Evolutionary conservation across 2,888 invertebrate species (phyloP).

Genomic region (Phengaris alcon): DNA sequence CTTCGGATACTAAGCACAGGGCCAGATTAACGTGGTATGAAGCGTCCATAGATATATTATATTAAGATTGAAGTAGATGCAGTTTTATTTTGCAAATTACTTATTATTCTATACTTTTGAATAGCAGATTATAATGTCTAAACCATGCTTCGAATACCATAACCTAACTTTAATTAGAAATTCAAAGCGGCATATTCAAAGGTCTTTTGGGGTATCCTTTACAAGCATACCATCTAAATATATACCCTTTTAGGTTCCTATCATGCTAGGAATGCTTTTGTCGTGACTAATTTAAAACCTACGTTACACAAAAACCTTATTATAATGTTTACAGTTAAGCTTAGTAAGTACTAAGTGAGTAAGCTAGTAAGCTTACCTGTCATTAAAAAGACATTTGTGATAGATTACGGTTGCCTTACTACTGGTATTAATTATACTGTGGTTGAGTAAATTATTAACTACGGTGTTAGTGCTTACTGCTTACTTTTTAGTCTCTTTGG

Average conservation of each 20-base stretch:
- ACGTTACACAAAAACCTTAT: neutral
- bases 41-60: too few relatives aligned
- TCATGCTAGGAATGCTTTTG: slow-evolving; percentile 6
- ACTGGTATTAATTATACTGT: neutral
- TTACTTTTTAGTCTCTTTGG: neutral
- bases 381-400: slow-evolving; percentile 16
- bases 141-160: too few relatives aligned
- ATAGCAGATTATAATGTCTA: too few relatives aligned
- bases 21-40: too few relatives aligned
- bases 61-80: too few relatives aligned
- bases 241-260: neutral
- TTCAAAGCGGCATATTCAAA: neutral
- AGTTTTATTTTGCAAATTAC: too few relatives aligned
- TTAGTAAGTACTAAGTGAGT: neutral
- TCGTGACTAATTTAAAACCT: slow-evolving; percentile 2
- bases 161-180: neutral
- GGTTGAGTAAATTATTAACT: neutral
- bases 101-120: too few relatives aligned
- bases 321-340: slow-evolving; percentile 10
- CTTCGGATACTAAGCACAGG: too few relatives aligned
- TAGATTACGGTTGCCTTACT: neutral
- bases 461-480: neutral
- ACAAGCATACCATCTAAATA: neutral
- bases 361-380: neutral
- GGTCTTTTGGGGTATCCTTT: neutral